A percentile compares a stretch with the other conserved stretches of the same genome.
phyloP scores from a whole-genome alignment of 2,113 vertebrate species.

The Bettongia penicillata region DNA sequence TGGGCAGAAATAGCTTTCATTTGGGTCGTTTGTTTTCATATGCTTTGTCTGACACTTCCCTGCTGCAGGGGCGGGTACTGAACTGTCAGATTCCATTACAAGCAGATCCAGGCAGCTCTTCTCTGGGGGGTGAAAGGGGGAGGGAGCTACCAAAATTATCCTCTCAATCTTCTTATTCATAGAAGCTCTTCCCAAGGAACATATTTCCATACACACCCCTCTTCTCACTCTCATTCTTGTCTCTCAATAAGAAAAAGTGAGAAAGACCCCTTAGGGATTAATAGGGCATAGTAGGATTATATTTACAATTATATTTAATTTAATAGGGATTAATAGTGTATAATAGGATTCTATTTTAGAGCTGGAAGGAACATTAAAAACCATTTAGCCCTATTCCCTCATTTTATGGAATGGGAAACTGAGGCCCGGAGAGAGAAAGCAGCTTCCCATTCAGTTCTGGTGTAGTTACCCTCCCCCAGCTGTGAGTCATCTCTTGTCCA shows the following conservation, averaged over 20 bases:
- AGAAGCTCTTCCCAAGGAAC: conserved; percentile 36
- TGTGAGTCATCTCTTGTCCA: background rate
- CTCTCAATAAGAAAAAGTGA: background rate
- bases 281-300: background rate
- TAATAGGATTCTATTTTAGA: background rate
- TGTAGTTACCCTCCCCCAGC: background rate
- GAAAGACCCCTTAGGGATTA: background rate
- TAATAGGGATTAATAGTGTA: background rate
- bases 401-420: no score
- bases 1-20: conserved; percentile 82
- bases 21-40: conserved; percentile 84
- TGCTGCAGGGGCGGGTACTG: conserved; percentile 80
- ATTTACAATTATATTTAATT: background rate
- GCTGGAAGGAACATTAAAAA: background rate
- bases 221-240: background rate
- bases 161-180: conserved; percentile 74
- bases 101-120: conserved; percentile 66
- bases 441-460: background rate
- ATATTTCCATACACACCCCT: background rate
- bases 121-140: conserved; percentile 53
- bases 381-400: background rate
- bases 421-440: background rate
- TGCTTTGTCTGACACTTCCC: conserved; percentile 79
- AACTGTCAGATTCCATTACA: conserved; percentile 85
- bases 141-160: conserved; percentile 70